Conservation (phyloP, 2,797 vertebrate species). For the Alcedo quadribrachys region DNA sequence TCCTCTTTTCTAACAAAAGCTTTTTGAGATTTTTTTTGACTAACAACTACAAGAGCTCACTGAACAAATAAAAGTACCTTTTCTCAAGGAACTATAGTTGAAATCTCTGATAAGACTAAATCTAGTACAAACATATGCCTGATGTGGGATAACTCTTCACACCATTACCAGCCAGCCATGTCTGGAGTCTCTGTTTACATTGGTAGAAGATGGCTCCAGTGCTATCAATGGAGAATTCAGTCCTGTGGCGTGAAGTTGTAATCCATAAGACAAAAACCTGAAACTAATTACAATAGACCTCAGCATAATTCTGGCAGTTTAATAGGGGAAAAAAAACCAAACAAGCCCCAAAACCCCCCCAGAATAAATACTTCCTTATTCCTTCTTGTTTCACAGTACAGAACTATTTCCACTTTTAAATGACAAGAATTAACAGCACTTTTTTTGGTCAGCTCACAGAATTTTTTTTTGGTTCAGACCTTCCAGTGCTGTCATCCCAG, state of each 20-base stretch:
- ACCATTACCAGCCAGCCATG: not conserved
- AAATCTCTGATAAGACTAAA: slow-evolving; percentile 27
- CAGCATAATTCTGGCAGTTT: not conserved
- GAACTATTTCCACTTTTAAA: not conserved
- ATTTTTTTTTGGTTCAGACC: not conserved
- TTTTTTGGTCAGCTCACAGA: not conserved
- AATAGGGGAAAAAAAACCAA: not conserved
- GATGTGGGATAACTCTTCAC: not conserved
- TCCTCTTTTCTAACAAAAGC: not conserved
- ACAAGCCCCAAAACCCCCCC: too few species aligned
- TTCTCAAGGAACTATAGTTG: slow-evolving; percentile 9
- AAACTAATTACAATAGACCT: too few species aligned
- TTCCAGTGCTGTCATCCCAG: fast-evolving
- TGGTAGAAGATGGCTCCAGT: slow-evolving; percentile 3
- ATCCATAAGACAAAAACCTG: not conserved
- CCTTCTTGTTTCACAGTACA: not conserved
- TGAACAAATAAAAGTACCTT: slow-evolving; percentile 43
- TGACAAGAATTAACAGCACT: not conserved
- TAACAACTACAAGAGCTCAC: not conserved
- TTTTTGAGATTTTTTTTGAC: not conserved
- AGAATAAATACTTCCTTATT: not conserved
- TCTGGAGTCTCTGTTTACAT: slow-evolving; percentile 30
- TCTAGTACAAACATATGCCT: slow-evolving; percentile 31
- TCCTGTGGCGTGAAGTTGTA: not conserved
- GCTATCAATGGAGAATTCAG: not conserved